phyloP scores from a whole-genome alignment of 2,888 invertebrate genomes.

The Dilophus febrilis region DNA sequence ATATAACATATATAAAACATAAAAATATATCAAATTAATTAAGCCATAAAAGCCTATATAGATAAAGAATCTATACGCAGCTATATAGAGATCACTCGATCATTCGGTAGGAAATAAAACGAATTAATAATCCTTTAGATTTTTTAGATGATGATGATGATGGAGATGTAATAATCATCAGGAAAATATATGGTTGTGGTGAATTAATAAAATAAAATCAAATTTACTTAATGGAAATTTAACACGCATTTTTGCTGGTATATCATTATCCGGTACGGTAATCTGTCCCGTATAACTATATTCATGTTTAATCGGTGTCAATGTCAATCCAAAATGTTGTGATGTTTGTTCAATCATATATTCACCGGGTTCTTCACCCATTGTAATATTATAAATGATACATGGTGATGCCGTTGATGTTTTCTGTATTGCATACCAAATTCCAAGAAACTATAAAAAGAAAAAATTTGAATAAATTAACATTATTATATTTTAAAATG shows the following conservation, averaged over 20 bases:
- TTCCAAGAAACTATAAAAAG: constrained; percentile 65
- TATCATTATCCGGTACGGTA: constrained; percentile 41
- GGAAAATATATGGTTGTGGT: constrained; percentile 1
- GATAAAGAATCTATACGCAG: too few relatives aligned
- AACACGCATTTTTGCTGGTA: constrained; percentile 56
- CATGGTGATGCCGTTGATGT: constrained; percentile 66
- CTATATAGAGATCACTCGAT: too few relatives aligned
- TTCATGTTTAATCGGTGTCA: constrained; percentile 60
- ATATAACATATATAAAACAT: too few relatives aligned
- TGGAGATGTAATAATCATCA: constrained; percentile 3
- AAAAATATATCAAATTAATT: too few relatives aligned
- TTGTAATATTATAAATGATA: constrained; percentile 60
- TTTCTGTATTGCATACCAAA: constrained; percentile 71
- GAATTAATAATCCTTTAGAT: too few relatives aligned
- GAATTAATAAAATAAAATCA: not conserved
- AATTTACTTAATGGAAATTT: constrained; percentile 65
- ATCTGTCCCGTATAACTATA: constrained; percentile 61
- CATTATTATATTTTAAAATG: too few relatives aligned
- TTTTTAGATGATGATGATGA: too few relatives aligned
- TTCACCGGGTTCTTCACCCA: constrained; percentile 47
- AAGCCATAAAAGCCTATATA: too few relatives aligned
- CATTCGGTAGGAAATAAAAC: too few relatives aligned
- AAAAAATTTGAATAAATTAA: too few relatives aligned
- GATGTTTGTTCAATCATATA: constrained; percentile 55
- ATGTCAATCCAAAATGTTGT: constrained; percentile 47